Evolutionary conservation across 1,140 invertebrate species (phyloP), one percentile per base, ranked within the genome.

Genomic region (Lepidurus couesii): DNA sequence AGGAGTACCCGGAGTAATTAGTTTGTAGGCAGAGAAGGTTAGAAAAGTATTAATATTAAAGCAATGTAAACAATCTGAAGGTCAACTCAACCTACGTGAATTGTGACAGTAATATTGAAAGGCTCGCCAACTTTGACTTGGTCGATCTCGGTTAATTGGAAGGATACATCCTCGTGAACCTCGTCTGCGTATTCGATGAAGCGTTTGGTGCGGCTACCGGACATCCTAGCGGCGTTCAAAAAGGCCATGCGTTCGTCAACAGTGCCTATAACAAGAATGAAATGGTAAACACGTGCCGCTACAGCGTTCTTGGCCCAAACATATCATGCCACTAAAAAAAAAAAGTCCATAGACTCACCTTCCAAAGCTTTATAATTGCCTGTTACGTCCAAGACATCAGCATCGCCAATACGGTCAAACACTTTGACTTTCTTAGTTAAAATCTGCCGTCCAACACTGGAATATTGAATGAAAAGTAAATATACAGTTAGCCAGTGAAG

Each of bases 391-490:
- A 92, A 87, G 24, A 88, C 85, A 82, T 92, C 91, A 42, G 85
- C 86, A 73, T 92, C 90, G 1, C 90, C 90, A 74, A 88, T 87
- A 0, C 90, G 89, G 84, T 92, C 91, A 81, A 89, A 91, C 10
- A 90, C 86, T 81, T 88, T 92, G 0, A 90, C 89, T 79, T 88
- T 88, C 85, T 94, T 94, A 0, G 93, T 95, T 3, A 93, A 86
- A 80, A 95, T 89, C 86, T 90, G 88, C 43, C 89, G 87, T 1
- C 93, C 93, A 81, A 94, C 89, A 80, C 92, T 93, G 82, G 34
- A 85, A 83, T 81, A 47, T 75, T 79, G 24, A 24, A 24, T 24
- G 24, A 24, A 24, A 24, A 24, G 24, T 24, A 24, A 24, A 0
- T 24, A 24, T 24, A 24, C 24, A 24, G 24, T 24, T 24, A 24